Percentiles rank a stretch among this genome's conserved stretches.
phyloP scores from a whole-genome alignment of 2,888 invertebrate genomes.

The Palloptera scutellata region DNA sequence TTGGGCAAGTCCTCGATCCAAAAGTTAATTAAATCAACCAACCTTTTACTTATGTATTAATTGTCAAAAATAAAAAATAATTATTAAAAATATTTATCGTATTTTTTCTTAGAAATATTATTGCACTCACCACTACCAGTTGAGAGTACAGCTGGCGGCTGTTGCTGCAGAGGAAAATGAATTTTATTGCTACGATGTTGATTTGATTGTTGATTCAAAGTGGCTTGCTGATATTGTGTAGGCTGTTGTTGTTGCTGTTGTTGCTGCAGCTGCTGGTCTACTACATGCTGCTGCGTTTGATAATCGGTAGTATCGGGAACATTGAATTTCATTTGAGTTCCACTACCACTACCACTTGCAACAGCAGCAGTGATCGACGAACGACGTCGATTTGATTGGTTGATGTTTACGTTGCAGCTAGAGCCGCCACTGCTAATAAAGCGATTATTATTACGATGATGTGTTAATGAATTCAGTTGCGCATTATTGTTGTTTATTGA shows the following conservation, averaged over 20 bases:
- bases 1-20: conserved; percentile 78
- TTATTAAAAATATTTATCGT: background rate
- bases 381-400: conserved; percentile 28
- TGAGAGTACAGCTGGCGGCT: conserved; percentile 32
- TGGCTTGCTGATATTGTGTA: conserved; percentile 22
- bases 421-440: too few species aligned
- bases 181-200: conserved; percentile 37
- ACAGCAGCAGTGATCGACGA: conserved; percentile 9
- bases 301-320: conserved; percentile 24
- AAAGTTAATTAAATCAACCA: conserved; percentile 38
- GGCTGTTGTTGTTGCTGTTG: conserved; percentile 19
- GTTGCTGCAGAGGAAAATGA: conserved; percentile 41
- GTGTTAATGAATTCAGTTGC: too few species aligned
- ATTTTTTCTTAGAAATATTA: background rate
- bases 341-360: conserved; percentile 12
- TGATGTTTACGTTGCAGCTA: background rate
- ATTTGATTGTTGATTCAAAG: conserved; percentile 36
- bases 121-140: conserved; percentile 48
- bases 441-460: too few species aligned
- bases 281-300: conserved; percentile 34
- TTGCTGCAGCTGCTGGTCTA: conserved; percentile 23
- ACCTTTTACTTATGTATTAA: too few species aligned
- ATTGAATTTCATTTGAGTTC: conserved; percentile 28
- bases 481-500: background rate
- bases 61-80: too few species aligned